Conservation (phyloP, 2,888 invertebrate species). For the Pogonocherus hispidulus region DNA sequence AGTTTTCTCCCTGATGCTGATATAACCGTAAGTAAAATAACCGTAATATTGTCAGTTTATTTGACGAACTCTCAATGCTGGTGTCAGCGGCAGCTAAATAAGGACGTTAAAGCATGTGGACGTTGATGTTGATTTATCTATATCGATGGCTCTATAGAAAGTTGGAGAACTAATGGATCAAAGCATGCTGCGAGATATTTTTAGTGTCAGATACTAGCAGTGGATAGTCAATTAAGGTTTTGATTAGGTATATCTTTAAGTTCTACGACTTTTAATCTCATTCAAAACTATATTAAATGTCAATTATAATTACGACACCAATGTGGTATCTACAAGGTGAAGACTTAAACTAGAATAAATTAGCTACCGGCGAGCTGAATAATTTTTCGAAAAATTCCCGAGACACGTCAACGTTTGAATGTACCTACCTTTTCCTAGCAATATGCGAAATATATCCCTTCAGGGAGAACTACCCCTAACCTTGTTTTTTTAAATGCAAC, state of each 20-base stretch:
- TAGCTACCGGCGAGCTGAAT: too few species aligned
- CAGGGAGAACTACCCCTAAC: too few species aligned
- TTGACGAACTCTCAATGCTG: slow-evolving; percentile 16
- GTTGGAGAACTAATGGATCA: slow-evolving; percentile 21
- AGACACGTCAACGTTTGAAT: too few species aligned
- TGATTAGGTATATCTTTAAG: neutral
- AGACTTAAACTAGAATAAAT: too few species aligned
- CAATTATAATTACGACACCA: too few species aligned
- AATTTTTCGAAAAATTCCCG: too few species aligned
- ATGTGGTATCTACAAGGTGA: too few species aligned
- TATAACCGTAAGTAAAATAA: slow-evolving; percentile 28
- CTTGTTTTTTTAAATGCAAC: too few species aligned
- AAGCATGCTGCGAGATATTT: slow-evolving; percentile 3
- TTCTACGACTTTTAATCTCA: too few species aligned
- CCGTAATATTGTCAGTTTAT: slow-evolving; percentile 30
- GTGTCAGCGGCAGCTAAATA: slow-evolving; percentile 24
- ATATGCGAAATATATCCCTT: too few species aligned
- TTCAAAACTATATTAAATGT: too few species aligned
- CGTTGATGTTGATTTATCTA: slow-evolving; percentile 33
- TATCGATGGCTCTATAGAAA: slow-evolving; percentile 24
- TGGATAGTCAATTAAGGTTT: neutral
- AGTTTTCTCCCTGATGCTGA: slow-evolving; percentile 10
- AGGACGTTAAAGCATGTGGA: slow-evolving; percentile 21
- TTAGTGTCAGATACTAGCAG: neutral
- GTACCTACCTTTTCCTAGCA: too few species aligned